Evolutionary conservation across 1,140 invertebrate species (phyloP).

Genomic region (Zaprionus davidi): DNA sequence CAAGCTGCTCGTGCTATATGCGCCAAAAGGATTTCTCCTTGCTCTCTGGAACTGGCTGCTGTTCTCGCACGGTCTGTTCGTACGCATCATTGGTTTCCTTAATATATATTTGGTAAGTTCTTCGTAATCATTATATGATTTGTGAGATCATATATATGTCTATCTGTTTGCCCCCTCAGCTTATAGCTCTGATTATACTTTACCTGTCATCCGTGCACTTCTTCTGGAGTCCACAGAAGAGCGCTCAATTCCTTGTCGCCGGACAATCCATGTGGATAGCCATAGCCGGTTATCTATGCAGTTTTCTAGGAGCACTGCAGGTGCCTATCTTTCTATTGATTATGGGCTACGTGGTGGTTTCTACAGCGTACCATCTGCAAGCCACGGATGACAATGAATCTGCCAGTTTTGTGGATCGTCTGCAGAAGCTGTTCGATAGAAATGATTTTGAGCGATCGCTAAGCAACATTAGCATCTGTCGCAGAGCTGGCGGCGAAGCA

Average conservation of each 20-base stretch:
- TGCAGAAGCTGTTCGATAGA: constrained; percentile 68
- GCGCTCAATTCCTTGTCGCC: constrained; percentile 85
- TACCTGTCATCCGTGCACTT: constrained; percentile 85
- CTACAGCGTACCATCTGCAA: constrained; percentile 86
- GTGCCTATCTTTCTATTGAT: constrained; percentile 85
- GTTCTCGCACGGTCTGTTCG: constrained; percentile 81
- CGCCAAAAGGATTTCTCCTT: constrained; percentile 85
- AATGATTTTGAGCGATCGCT: constrained; percentile 71
- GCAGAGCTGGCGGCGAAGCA: constrained; percentile 46
- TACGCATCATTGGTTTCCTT: constrained; percentile 84
- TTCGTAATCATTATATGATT: not conserved
- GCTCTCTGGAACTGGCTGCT: constrained; percentile 84
- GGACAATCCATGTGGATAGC: constrained; percentile 87
- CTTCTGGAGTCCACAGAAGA: constrained; percentile 86
- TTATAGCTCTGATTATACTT: constrained; percentile 84
- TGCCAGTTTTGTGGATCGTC: constrained; percentile 59
- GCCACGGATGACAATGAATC: constrained; percentile 46
- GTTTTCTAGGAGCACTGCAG: constrained; percentile 86
- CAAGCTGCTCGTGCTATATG: constrained; percentile 85
- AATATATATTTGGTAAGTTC: constrained; percentile 84
- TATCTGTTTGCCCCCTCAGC: constrained; percentile 65
- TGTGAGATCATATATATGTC: too few relatives aligned
- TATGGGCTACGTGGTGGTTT: constrained; percentile 84
- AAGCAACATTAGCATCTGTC: constrained; percentile 60
- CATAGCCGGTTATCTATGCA: constrained; percentile 86